These are phyloP conservation scores for Heliconius ethilla DNA, from an alignment of 2,888 invertebrate species.

Conservation along the genomic window DNA sequence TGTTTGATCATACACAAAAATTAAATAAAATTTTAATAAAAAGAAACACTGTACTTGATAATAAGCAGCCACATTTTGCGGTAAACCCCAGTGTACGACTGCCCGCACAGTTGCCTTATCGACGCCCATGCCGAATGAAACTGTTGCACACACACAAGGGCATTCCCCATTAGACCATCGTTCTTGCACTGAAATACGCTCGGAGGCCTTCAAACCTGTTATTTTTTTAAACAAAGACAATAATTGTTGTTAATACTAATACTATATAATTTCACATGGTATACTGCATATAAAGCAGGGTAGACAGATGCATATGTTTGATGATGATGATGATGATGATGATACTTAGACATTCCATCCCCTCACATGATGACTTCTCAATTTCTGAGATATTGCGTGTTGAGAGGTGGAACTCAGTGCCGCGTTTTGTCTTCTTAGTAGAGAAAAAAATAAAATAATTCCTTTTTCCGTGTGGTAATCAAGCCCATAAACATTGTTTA, in stretches of 20 bases:
- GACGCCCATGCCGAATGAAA: constrained; percentile 99
- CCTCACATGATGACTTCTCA: too few species aligned
- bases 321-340: too few species aligned
- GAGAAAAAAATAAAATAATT: too few species aligned
- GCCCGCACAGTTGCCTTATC: constrained; percentile 97
- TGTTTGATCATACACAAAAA: background rate
- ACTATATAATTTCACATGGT: background rate
- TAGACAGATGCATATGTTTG: too few species aligned
- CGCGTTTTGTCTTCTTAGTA: too few species aligned
- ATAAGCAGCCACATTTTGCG: constrained; percentile 96
- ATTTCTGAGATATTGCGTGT: too few species aligned
- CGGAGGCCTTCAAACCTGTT: constrained; percentile 85
- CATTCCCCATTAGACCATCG: constrained; percentile 95
- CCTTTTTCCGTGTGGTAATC: too few species aligned
- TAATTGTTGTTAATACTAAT: constrained; percentile 6
- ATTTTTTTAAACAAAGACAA: constrained; percentile 17
- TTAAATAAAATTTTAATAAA: background rate
- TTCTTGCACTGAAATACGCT: constrained; percentile 91
- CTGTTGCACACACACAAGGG: constrained; percentile 96
- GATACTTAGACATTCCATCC: too few species aligned
- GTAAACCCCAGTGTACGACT: constrained; percentile 98
- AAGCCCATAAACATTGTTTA: too few species aligned
- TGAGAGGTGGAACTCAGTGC: too few species aligned
- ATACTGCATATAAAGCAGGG: background rate
- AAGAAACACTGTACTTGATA: constrained; percentile 83